A percentile compares a stretch with the other conserved stretches of the same genome.
Evolutionary conservation across 2,888 invertebrate genomes (phyloP).

Genomic region (Himalopsyche kuldschensis): DNA sequence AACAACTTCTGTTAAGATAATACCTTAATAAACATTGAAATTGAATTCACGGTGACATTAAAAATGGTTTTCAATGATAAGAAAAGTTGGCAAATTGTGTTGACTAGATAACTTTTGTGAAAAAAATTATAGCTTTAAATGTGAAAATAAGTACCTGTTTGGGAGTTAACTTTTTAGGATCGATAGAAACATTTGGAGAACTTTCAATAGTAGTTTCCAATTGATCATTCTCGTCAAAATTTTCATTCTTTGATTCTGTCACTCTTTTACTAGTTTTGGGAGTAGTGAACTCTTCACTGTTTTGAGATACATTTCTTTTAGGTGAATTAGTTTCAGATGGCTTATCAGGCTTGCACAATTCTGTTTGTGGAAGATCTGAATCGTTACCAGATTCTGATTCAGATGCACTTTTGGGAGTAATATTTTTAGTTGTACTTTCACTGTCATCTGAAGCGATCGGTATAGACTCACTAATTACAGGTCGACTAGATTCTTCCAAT

Average conservation of each 20-base stretch:
- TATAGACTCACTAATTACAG: neutral
- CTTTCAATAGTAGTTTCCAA: constrained; percentile 6
- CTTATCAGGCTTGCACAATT: neutral
- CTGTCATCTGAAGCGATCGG: neutral
- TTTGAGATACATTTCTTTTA: neutral
- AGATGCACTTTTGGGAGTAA: neutral
- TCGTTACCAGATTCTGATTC: neutral
- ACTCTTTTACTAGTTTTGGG: constrained; percentile 21
- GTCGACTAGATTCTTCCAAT: neutral
- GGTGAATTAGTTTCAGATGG: neutral
- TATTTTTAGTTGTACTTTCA: neutral
- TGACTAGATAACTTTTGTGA: too few species aligned
- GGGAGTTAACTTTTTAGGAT: constrained; percentile 46
- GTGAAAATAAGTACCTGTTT: constrained; percentile 43
- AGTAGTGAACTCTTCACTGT: constrained; percentile 8
- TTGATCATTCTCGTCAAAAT: neutral
- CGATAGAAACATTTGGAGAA: constrained; percentile 12
- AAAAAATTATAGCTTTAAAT: too few species aligned
- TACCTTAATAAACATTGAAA: too few species aligned
- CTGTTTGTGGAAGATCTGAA: neutral
- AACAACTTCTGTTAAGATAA: too few species aligned
- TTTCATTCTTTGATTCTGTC: neutral
- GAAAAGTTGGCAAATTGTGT: too few species aligned
- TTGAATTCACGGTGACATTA: too few species aligned
- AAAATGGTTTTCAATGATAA: too few species aligned